phyloP scores from a whole-genome alignment of 2,797 vertebrate genomes.

The Simalia tracyae region DNA sequence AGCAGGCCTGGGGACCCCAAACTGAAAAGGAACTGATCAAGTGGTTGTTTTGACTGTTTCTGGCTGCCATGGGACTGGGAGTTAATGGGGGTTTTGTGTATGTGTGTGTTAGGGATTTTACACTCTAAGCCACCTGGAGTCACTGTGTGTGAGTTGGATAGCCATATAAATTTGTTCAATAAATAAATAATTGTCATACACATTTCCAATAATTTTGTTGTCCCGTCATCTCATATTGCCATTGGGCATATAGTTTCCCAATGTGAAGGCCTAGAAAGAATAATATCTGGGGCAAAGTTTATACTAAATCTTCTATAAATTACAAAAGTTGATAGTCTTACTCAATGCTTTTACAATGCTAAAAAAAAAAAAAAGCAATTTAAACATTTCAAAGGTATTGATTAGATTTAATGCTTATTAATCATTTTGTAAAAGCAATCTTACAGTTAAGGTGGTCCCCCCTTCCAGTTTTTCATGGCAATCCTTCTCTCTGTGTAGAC shows the following conservation, averaged over 20 bases:
- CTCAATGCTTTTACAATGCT: background rate
- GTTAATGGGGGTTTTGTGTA: too few species aligned
- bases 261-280: background rate
- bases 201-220: background rate
- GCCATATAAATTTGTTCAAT: too few species aligned
- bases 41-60: too few species aligned
- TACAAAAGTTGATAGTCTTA: background rate
- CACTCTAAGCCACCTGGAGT: too few species aligned
- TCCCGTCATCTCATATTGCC: background rate
- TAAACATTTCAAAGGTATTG: background rate
- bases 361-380: background rate
- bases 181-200: background rate
- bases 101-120: too few species aligned
- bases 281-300: background rate
- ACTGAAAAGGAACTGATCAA: too few species aligned
- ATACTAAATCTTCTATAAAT: background rate
- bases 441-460: background rate
- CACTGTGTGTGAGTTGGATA: too few species aligned
- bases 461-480: background rate
- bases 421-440: background rate
- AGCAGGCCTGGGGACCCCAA: too few species aligned
- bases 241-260: background rate
- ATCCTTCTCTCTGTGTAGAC: background rate
- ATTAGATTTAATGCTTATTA: constrained; percentile 1
- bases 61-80: too few species aligned